Base-by-base conservation (phyloP, 2,113 vertebrate genomes). In the Arvicanthis niloticus region DNA sequence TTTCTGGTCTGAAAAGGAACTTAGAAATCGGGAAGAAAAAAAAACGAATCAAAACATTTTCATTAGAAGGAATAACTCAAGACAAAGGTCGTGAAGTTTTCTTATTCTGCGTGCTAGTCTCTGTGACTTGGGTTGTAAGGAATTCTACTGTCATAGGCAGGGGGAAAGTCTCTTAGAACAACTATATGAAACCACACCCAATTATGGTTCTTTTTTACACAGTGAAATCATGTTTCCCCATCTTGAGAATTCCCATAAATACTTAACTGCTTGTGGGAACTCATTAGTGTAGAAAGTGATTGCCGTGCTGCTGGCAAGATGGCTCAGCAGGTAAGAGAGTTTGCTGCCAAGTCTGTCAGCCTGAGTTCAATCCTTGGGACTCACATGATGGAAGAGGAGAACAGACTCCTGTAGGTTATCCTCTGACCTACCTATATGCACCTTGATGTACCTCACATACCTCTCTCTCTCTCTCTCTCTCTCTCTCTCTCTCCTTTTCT, bases 1-100 rank as follows among this genome's bases (percentile, higher is more conserved):
- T 97, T 97, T 96, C 89, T 26, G 62, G 31, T 92, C 78, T 94
- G 91, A 94, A 92, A 37, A 89, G 86, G 87, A 96, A 80, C 81
- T 93, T 78, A 34, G 73, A 94, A 94, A 95, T 95, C 60, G 96
- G 95, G 87, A 93, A 60, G 82, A 90, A 60, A 78, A 91, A 60
- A 78, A 91, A 94, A 90, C 80, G 87, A 92, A 93, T 93, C 84
- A 89, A 56, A 77, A 68, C 9, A 67, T 37, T 89, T 53, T 87
- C 89, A 81, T 86, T 95, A 76, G 76, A 70, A 73, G 58, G 75
- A 76, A 40, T 91, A 13, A 90, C 58, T 91, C 53, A 67, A 94
- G 88, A 93, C 21, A 65, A 62, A n/a, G 15, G 68, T 86, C 48
- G 76, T 76, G 34, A 73, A 91, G 31, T 82, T 89, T 85, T 67